phyloP scores from a whole-genome alignment of 2,797 vertebrate genomes.

The Fistularia tabacaria region DNA sequence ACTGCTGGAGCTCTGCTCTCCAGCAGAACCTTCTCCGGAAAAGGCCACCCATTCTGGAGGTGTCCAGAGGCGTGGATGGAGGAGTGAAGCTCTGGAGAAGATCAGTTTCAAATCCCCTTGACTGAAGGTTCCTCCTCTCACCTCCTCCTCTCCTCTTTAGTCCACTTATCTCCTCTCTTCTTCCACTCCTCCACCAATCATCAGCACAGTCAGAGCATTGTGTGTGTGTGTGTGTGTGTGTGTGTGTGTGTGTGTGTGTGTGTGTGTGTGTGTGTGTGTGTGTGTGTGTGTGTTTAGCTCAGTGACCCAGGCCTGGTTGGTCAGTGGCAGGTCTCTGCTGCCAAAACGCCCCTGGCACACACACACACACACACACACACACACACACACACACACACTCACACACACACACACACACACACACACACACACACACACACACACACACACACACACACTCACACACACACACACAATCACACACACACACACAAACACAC shows the following conservation, averaged over 20 bases:
- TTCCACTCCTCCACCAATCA: constrained; percentile 13
- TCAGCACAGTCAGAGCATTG: constrained; percentile 5
- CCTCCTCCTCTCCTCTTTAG: too few species aligned
- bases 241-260: too few species aligned
- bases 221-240: neutral
- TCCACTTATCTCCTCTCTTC: too few species aligned
- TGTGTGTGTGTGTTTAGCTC: constrained; percentile 9
- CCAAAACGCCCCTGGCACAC: constrained; percentile 19
- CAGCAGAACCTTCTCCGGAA: too few species aligned
- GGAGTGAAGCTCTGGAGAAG: too few species aligned
- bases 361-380: neutral
- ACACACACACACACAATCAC: neutral
- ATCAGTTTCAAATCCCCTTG: neutral
- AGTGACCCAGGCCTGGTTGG: constrained; percentile 23
- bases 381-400: neutral
- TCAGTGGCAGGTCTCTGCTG: constrained; percentile 21
- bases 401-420: too few species aligned
- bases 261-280: too few species aligned
- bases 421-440: neutral
- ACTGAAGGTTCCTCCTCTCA: too few species aligned
- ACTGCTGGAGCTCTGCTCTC: too few species aligned
- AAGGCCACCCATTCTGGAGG: too few species aligned
- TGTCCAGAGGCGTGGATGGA: too few species aligned
- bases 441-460: constrained; percentile 1
- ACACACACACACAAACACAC: neutral